Evolutionary conservation across 2,113 vertebrate species (phyloP).

Genomic region (Thunnus maccoyii): DNA sequence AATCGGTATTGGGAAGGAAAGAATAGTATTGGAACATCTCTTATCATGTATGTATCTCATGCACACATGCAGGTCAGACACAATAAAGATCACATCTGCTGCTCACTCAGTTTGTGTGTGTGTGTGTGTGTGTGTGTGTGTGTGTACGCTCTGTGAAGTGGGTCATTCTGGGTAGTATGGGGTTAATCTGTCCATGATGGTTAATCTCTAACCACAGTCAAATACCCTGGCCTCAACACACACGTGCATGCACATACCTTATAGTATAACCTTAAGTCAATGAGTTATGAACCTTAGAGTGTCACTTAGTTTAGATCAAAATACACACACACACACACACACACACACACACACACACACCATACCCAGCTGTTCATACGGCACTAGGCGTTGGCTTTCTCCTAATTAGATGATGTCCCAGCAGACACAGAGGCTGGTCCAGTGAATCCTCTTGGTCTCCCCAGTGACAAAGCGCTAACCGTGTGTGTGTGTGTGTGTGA

Average conservation of each 20-base stretch:
- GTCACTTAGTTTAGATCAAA: not conserved
- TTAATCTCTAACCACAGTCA: slow-evolving; percentile 68
- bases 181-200: slow-evolving; percentile 68
- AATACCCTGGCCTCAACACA: slow-evolving; percentile 21
- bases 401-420: slow-evolving; percentile 68
- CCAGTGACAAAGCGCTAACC: slow-evolving; percentile 17
- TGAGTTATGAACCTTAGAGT: slow-evolving; percentile 9
- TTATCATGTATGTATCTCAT: no score
- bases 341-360: not conserved
- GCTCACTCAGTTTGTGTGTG: not conserved
- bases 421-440: slow-evolving; percentile 46
- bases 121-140: slow-evolving; percentile 8
- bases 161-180: slow-evolving; percentile 58
- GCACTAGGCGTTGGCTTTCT: slow-evolving; percentile 52
- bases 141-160: slow-evolving; percentile 32
- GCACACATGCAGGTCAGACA: slow-evolving; percentile 9
- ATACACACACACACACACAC: not conserved
- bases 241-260: slow-evolving; percentile 12
- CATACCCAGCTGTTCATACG: slow-evolving; percentile 8
- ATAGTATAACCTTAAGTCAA: not conserved
- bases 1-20: no score
- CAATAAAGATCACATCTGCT: slow-evolving; percentile 27
- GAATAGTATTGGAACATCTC: no score
- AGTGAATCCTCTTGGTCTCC: slow-evolving; percentile 39
- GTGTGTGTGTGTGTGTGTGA: slow-evolving; percentile 2